phyloP scores from a whole-genome alignment of 2,797 vertebrate genomes.

The Onychomys leucogaster region DNA sequence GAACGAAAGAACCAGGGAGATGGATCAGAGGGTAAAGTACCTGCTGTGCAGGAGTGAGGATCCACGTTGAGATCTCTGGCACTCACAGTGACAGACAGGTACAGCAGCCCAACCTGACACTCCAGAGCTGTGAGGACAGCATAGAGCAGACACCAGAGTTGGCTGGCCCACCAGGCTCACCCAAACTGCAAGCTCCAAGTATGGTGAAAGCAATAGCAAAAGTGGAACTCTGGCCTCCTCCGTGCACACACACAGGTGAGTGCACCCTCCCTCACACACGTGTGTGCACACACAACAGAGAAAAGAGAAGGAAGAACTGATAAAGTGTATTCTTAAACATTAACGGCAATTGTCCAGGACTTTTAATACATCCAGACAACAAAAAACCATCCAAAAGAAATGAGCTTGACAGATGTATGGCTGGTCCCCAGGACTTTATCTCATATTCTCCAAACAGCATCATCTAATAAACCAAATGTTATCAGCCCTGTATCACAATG shows the following conservation, averaged over 20 bases:
- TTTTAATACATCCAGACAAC: not conserved
- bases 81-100: not conserved
- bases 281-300: not conserved
- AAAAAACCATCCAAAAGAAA: slow-evolving; percentile 19
- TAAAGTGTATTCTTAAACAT: slow-evolving; percentile 4
- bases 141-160: no score
- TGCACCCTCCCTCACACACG: not conserved
- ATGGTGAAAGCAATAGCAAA: not conserved
- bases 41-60: not conserved
- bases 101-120: not conserved
- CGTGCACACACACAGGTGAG: not conserved
- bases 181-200: not conserved
- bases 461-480: slow-evolving; percentile 25
- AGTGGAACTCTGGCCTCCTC: not conserved
- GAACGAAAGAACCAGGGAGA: not conserved
- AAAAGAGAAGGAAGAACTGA: not conserved
- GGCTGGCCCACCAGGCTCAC: not conserved
- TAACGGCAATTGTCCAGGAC: not conserved
- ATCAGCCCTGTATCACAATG: not conserved
- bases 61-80: not conserved
- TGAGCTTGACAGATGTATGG: not conserved
- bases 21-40: not conserved
- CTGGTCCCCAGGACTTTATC: not conserved
- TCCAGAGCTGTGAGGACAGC: no score
- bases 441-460: slow-evolving; percentile 44